These are phyloP conservation scores for Xestia ashworthii DNA, from an alignment of 2,888 invertebrate species.

Conservation along the genomic window DNA sequence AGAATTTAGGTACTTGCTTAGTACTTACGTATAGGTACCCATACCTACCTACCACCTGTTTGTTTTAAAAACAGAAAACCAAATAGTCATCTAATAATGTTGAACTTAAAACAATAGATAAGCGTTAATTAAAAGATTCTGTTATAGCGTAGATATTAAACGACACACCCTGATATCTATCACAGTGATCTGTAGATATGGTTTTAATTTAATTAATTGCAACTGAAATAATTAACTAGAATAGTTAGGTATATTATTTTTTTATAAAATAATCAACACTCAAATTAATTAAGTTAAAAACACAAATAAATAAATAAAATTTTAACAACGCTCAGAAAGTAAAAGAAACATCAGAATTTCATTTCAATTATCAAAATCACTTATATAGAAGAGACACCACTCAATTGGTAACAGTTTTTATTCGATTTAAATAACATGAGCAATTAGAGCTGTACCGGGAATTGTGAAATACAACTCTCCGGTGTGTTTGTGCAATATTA, in stretches of 20 bases:
- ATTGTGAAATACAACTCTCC: conserved; percentile 50
- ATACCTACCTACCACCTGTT: background rate
- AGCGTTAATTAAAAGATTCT: conserved; percentile 17
- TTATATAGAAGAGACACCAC: conserved; percentile 14
- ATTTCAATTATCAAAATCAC: conserved; percentile 26
- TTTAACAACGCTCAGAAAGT: background rate
- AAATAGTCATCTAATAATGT: conserved; percentile 1
- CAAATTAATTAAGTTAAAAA: background rate
- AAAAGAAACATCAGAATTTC: background rate
- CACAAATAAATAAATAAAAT: background rate
- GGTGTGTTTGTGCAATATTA: conserved; percentile 12
- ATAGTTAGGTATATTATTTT: background rate
- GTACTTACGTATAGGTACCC: background rate
- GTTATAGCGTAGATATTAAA: conserved; percentile 1
- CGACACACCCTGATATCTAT: conserved; percentile 16
- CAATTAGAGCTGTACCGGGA: conserved; percentile 53
- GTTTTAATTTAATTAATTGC: background rate
- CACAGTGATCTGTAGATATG: background rate
- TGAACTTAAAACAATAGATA: background rate
- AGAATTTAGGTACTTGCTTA: background rate
- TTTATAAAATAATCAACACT: background rate
- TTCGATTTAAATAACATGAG: conserved; percentile 40
- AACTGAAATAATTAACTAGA: background rate
- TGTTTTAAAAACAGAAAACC: background rate
- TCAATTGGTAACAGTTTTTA: conserved; percentile 21